Evolutionary conservation across 2,888 invertebrate genomes (phyloP).

Genomic region (Nezara viridula): DNA sequence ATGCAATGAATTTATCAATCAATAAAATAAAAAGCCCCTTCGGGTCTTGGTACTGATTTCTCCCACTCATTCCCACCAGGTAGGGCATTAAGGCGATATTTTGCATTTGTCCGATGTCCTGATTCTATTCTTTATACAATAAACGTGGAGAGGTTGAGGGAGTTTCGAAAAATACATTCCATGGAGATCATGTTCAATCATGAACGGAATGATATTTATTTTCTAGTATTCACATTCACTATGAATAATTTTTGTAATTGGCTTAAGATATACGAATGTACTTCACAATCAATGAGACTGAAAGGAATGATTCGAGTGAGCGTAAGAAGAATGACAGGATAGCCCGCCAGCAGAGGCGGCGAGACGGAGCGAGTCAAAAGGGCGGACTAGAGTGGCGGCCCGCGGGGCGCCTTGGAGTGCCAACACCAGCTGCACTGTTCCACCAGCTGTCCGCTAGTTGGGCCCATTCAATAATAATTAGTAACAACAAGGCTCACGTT

Average conservation of each 20-base stretch:
- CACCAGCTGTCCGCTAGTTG: neutral
- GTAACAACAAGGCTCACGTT: neutral
- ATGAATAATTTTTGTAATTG: neutral
- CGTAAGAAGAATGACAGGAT: neutral
- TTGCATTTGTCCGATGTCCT: too few species aligned
- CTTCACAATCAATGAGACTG: neutral
- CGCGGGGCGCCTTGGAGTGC: neutral
- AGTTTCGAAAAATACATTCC: too few species aligned
- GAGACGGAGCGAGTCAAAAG: slow-evolving; percentile 11
- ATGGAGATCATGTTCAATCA: too few species aligned
- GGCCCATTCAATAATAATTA: neutral
- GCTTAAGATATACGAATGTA: neutral
- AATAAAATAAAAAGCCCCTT: too few species aligned
- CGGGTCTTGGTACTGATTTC: too few species aligned
- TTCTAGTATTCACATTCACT: neutral
- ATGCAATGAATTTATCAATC: too few species aligned
- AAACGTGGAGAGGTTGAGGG: too few species aligned
- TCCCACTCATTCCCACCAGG: too few species aligned
- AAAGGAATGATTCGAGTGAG: neutral
- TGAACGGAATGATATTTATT: neutral
- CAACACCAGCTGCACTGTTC: slow-evolving; percentile 17
- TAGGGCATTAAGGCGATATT: too few species aligned
- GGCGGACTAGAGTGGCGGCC: neutral
- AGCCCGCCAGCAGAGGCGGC: neutral
- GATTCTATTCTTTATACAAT: too few species aligned